Percentiles rank a stretch among this genome's conserved stretches.
phyloP scores from a whole-genome alignment of 64 coral and sea anemone species.

The Orbicella faveolata region DNA sequence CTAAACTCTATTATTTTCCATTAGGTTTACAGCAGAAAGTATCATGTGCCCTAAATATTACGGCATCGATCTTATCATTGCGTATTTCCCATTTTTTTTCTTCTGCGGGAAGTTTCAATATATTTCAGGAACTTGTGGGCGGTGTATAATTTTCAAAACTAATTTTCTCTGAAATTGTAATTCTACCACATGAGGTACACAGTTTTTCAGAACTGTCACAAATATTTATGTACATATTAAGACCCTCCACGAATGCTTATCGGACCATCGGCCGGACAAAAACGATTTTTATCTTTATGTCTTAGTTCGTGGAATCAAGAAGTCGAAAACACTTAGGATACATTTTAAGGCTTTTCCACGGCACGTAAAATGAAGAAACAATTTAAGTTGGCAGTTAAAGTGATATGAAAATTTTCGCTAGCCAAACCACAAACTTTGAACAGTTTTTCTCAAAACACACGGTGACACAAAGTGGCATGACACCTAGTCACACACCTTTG shows the following conservation, averaged over 20 bases:
- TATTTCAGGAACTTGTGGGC: background rate
- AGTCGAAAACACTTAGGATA: no score
- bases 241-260: background rate
- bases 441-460: no score
- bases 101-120: background rate
- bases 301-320: background rate
- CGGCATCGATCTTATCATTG: background rate
- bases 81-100: background rate
- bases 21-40: background rate
- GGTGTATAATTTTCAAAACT: background rate
- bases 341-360: no score
- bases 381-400: no score
- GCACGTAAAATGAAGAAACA: no score
- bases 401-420: no score
- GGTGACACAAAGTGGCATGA: no score
- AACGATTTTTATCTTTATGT: background rate
- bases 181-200: background rate
- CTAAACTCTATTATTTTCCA: background rate
- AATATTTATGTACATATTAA: background rate
- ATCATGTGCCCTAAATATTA: background rate
- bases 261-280: background rate
- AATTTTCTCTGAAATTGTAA: background rate
- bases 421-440: no score
- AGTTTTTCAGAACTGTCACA: background rate
- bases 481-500: no score